Evolutionary conservation across 1,140 invertebrate species (phyloP), one percentile per base, ranked within the genome.

Genomic region (Drosophila sp.): DNA sequence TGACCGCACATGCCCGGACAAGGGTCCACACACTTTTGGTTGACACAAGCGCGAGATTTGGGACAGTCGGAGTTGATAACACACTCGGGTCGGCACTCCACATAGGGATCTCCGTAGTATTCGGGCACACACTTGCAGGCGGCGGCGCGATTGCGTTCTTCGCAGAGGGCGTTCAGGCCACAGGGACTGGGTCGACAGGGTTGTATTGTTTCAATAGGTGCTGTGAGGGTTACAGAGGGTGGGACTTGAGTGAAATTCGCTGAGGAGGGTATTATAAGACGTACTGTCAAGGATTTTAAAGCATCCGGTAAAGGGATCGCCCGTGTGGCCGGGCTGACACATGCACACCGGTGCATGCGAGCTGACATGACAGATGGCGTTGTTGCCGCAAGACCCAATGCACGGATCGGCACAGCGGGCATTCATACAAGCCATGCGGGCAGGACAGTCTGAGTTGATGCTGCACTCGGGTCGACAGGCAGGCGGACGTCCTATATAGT

Each of bases 11-110:
- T 94, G 64, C 96, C 96, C 51, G 94, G 93, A 91, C 97, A 97
- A 11, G 96, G 96, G 91, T 97, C 94, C 76, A 94, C 93, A 92
- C 97, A 97, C 92, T 96, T 97, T 83, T 96, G 96, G 86, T 95
- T 96, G 41, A 96, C 94, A 91, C 97, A 98, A 45, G 96, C 96
- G 86, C 94, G 95, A 65, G 95, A 93, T 71, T 93, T 94, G 40
- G 94, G 91, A 92, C 97, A 97, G 90, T 97, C 96, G 8, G 94
- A 94, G 90, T 96, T 97, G 79, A 96, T 94, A 32, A 95, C 94
- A 91, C 95, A 96, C 92, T 96, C 95, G 38, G 95, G 95, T 76
- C 95, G 93, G 91, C 95, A 96, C 69, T 96, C 95, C 16, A 93
- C 82, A 70, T 96, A 95, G 11, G 95, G 95, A 90, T 95, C 94